Conservation (phyloP, 2,113 vertebrate species). For the Camelus dromedarius region DNA sequence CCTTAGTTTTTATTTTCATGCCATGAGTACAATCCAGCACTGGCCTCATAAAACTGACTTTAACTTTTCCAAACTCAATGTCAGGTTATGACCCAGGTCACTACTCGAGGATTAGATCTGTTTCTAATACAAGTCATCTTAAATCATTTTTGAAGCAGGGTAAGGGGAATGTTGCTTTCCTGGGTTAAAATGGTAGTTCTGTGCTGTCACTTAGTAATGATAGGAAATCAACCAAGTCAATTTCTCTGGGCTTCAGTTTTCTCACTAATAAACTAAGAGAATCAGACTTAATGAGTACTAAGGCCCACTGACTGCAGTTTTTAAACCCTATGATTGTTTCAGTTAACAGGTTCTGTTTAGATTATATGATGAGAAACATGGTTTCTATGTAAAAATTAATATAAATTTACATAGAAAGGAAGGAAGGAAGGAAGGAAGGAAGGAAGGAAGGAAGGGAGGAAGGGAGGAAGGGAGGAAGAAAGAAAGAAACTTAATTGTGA, state of each 20-base stretch:
- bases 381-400: no score
- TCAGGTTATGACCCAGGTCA: background rate
- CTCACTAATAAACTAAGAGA: conserved; percentile 25
- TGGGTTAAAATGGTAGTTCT: background rate
- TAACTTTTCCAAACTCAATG: background rate
- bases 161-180: background rate
- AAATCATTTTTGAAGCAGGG: conserved; percentile 23
- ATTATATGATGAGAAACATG: no score
- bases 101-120: background rate
- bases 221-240: background rate
- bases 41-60: background rate
- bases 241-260: background rate
- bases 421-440: no score
- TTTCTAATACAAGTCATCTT: background rate
- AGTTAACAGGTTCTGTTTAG: no score
- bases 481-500: no score
- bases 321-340: background rate
- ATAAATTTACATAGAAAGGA: no score
- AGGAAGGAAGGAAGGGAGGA: no score
- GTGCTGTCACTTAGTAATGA: background rate
- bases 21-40: background rate
- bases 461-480: no score
- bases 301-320: background rate
- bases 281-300: background rate
- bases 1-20: conserved; percentile 35